Evolutionary conservation across 1,140 invertebrate species (phyloP).

Genomic region (Ips nitidus): DNA sequence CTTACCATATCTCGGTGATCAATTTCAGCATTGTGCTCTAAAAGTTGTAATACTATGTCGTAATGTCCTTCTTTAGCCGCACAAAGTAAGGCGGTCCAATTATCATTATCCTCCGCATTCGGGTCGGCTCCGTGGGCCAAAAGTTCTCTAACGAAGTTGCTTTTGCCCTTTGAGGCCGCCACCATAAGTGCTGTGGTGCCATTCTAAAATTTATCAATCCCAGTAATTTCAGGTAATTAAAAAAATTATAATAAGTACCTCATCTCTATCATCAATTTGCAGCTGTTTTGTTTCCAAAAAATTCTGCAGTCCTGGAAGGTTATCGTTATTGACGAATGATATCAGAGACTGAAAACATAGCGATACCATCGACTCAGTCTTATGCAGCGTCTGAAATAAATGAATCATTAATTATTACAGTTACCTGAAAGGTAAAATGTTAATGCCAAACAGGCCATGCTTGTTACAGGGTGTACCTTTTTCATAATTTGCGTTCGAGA

Average conservation of each 20-base stretch:
- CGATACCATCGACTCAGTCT: slow-evolving; percentile 85
- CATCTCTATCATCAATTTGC: slow-evolving; percentile 86
- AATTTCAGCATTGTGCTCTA: slow-evolving; percentile 84
- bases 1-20: slow-evolving; percentile 92
- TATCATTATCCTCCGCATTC: slow-evolving; percentile 89
- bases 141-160: slow-evolving; percentile 79
- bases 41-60: slow-evolving; percentile 77
- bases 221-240: background rate
- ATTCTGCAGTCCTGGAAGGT: slow-evolving; percentile 73
- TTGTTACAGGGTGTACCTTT: background rate
- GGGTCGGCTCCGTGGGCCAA: slow-evolving; percentile 85
- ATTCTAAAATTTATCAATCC: slow-evolving; percentile 63
- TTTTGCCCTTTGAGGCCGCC: slow-evolving; percentile 78
- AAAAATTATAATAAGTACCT: slow-evolving; percentile 59
- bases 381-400: slow-evolving; percentile 59
- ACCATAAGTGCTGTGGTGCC: slow-evolving; percentile 89
- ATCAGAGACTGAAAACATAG: slow-evolving; percentile 74
- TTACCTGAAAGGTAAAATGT: background rate
- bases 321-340: slow-evolving; percentile 79
- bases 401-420: slow-evolving; percentile 6
- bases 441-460: background rate
- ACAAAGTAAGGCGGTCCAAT: slow-evolving; percentile 89
- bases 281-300: slow-evolving; percentile 81
- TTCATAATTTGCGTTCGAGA: slow-evolving; percentile 10
- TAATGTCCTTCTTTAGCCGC: slow-evolving; percentile 88